A percentile compares a stretch with the other conserved stretches of the same genome.
phyloP scores from a whole-genome alignment of 1,140 invertebrate species.

The Halesus radiatus region DNA sequence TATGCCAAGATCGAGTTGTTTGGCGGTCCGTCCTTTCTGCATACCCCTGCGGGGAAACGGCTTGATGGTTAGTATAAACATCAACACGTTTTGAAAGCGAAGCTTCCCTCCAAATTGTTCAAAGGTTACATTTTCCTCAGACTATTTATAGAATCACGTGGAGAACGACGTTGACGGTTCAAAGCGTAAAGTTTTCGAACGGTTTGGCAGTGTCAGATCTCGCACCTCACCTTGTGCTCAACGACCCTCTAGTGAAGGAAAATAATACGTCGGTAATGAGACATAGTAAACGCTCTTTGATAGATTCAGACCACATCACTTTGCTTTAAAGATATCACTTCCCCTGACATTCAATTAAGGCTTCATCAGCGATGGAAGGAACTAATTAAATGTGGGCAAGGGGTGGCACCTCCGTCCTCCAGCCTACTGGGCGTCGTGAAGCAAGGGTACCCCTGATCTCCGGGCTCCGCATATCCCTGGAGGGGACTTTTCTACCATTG shows the following conservation, averaged over 20 bases:
- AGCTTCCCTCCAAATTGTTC: too few species aligned
- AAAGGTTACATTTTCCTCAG: too few species aligned
- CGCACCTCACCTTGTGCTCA: background rate
- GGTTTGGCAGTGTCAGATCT: background rate
- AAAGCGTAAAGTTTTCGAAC: background rate
- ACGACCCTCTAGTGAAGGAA: background rate
- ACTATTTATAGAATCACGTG: background rate
- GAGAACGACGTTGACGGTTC: background rate
- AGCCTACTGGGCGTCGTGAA: background rate
- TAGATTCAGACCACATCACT: background rate
- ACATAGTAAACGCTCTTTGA: background rate
- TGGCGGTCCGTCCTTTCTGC: too few species aligned
- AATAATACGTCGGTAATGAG: background rate
- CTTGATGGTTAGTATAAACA: too few species aligned
- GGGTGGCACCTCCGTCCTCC: background rate
- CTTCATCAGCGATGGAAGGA: background rate
- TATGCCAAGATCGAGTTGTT: too few species aligned
- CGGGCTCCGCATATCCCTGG: background rate
- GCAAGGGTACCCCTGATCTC: background rate
- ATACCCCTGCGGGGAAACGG: too few species aligned
- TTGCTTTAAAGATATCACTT: constrained; percentile 14
- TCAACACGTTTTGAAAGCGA: too few species aligned
- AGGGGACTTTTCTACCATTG: background rate
- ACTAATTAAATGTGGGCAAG: constrained; percentile 11
- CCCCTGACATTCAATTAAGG: constrained; percentile 21